phyloP scores from a whole-genome alignment of 1,140 invertebrate species.

The Hylyphantes graminicola region DNA sequence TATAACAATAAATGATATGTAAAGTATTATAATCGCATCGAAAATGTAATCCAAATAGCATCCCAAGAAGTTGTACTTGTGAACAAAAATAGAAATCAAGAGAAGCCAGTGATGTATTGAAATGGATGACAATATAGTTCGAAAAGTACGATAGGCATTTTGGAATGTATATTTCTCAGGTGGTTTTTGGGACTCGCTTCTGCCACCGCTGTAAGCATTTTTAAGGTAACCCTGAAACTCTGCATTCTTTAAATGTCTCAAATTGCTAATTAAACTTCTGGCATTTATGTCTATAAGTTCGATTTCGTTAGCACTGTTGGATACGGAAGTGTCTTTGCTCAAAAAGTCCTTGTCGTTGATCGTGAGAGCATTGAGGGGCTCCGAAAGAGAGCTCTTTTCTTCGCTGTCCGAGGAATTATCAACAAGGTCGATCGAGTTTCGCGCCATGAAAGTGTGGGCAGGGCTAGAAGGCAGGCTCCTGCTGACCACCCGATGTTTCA shows the following conservation, averaged over 20 bases:
- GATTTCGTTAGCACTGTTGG: neutral
- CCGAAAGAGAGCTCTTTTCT: slow-evolving; percentile 23
- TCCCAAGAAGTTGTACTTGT: slow-evolving; percentile 24
- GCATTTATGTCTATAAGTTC: slow-evolving; percentile 6
- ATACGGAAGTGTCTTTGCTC: neutral
- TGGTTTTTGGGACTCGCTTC: neutral
- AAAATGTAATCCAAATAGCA: slow-evolving; percentile 35
- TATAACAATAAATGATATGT: slow-evolving; percentile 21
- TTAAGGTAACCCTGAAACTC: neutral
- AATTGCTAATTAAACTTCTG: neutral
- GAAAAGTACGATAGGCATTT: neutral
- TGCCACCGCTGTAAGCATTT: slow-evolving; percentile 2
- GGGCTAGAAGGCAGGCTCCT: slow-evolving; percentile 38
- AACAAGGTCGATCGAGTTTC: neutral
- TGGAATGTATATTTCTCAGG: neutral
- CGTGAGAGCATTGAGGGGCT: neutral
- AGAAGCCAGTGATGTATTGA: slow-evolving; percentile 24
- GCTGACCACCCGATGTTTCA: slow-evolving; percentile 3
- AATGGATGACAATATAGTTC: slow-evolving; percentile 1
- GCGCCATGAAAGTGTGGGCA: neutral
- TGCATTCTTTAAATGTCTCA: neutral
- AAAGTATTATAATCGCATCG: slow-evolving; percentile 26
- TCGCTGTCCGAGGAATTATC: slow-evolving; percentile 20
- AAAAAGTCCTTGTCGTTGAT: neutral
- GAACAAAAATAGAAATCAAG: slow-evolving; percentile 17